Percentiles rank a stretch among this genome's conserved stretches.
Evolutionary conservation across 2,888 invertebrate genomes (phyloP).

Genomic region (Torymus aiolomorphi): DNA sequence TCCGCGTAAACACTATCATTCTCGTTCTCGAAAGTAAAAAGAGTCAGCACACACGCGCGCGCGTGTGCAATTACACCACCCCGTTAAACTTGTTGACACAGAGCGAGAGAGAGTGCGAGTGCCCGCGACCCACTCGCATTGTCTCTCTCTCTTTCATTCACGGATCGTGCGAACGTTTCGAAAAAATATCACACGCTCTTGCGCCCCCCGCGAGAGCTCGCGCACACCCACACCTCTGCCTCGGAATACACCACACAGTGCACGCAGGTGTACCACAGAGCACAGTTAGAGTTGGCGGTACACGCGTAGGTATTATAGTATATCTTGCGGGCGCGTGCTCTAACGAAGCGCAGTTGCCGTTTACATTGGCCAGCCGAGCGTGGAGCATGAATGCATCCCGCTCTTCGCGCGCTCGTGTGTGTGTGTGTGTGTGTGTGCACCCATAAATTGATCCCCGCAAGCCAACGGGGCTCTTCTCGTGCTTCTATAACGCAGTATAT

Average conservation of each 20-base stretch:
- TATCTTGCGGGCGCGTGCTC: slow-evolving; percentile 7
- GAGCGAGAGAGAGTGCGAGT: neutral
- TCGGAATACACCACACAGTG: neutral
- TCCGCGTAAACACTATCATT: slow-evolving; percentile 32
- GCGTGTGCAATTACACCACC: slow-evolving; percentile 8
- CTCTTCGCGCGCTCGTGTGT: too few relatives aligned
- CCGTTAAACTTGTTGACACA: slow-evolving; percentile 27
- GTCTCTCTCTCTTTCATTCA: slow-evolving; percentile 16
- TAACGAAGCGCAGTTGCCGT: slow-evolving; percentile 38
- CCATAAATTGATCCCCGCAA: slow-evolving; percentile 14
- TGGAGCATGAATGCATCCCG: neutral
- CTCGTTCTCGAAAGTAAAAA: slow-evolving; percentile 11
- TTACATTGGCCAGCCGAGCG: slow-evolving; percentile 33
- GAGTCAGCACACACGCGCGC: neutral
- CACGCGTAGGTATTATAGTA: too few relatives aligned
- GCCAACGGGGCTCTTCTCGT: neutral
- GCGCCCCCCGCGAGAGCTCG: neutral
- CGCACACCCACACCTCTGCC: neutral
- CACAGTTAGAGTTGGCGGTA: too few relatives aligned
- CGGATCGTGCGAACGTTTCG: slow-evolving; percentile 27
- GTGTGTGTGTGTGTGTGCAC: too few relatives aligned
- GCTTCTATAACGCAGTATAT: too few relatives aligned
- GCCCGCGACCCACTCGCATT: neutral
- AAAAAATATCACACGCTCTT: slow-evolving; percentile 34
- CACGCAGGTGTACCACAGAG: slow-evolving; percentile 3